These are phyloP conservation scores for Girardinus metallicus DNA, from an alignment of 2,797 vertebrate species.

Conservation along the genomic window DNA sequence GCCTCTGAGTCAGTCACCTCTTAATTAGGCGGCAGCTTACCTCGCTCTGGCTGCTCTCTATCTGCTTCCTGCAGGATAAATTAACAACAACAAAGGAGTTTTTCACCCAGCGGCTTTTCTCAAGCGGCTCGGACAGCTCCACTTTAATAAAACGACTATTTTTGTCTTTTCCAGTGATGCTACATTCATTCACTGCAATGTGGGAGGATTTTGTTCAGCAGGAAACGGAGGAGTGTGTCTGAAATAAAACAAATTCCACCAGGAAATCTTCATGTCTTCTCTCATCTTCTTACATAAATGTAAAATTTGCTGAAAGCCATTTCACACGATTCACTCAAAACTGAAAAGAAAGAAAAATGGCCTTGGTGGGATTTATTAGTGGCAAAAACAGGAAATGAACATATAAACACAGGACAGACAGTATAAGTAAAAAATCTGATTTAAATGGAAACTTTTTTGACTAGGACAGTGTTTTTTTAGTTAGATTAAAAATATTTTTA, in stretches of 20 bases:
- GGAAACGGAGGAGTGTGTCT: slow-evolving; percentile 36
- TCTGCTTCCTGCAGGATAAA: background rate
- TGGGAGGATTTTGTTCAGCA: slow-evolving; percentile 50
- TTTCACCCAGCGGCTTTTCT: background rate
- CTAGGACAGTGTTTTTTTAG: no score
- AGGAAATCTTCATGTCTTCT: slow-evolving; percentile 20
- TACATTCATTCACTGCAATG: slow-evolving; percentile 19
- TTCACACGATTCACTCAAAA: background rate
- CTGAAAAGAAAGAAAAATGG: background rate
- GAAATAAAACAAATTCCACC: slow-evolving; percentile 28
- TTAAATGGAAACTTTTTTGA: no score
- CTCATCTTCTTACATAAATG: slow-evolving; percentile 23
- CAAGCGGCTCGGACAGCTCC: slow-evolving; percentile 31
- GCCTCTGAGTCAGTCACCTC: slow-evolving; percentile 24
- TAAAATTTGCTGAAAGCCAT: background rate
- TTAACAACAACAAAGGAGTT: slow-evolving; percentile 5
- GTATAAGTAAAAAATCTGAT: background rate
- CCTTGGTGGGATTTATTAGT: background rate
- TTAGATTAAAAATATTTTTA: no score
- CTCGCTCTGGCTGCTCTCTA: background rate
- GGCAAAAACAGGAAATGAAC: background rate
- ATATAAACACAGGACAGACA: background rate
- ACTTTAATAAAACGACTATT: slow-evolving; percentile 40
- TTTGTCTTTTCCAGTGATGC: slow-evolving; percentile 18
- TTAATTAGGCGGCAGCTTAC: slow-evolving; percentile 26